Base-by-base conservation (phyloP, 2,797 vertebrate species). In the Leucoraja ocellata region DNA sequence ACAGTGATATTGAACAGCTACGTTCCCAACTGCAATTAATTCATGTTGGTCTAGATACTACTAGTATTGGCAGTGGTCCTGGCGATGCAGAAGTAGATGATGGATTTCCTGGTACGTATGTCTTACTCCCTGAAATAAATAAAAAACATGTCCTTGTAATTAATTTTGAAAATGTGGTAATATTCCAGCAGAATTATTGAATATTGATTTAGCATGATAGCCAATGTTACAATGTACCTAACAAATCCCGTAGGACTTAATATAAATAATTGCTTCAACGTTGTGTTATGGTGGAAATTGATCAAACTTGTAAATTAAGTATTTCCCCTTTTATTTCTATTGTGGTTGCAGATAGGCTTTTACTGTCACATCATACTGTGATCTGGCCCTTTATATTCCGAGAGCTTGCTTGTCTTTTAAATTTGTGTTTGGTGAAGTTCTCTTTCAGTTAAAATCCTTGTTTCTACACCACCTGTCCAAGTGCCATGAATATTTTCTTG, bases 1-100 rank as follows among this genome's bases (percentile, higher is more conserved):
- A 99, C 95, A 99, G 99, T 0, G 99, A 99, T 95, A 99, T 99
- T 21, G 99, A 99, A 95, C 99, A 99, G 96, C 97, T 99, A 73
- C 97, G 98, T 68, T 97, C 97, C 0, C 98, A 98, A 93, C 96
- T 99, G 21, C 98, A 98, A 95, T 95, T 98, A 11, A 95, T 99
- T 93, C 98, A 98, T 4, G 97, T 98, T 18, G 98, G 99, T 7
- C 96, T 99, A 88, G 99, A 99, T 93, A 98, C 97, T 0, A 97
- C 98, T 93, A 99, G 98, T 79, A 96, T 98, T 94, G 97, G 98
- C 95, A 99, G 99, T 0, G 98, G 98, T 0, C 98, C 98, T 0
- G 96, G 96, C 36, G 99, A 99, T 36, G 96, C 97, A 18, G 99
- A 99, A 18, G 93, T 97, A 0, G 99, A 99, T 32, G 98, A 99